phyloP scores from a whole-genome alignment of 2,888 invertebrate genomes.

The Scaptomyza parva region DNA sequence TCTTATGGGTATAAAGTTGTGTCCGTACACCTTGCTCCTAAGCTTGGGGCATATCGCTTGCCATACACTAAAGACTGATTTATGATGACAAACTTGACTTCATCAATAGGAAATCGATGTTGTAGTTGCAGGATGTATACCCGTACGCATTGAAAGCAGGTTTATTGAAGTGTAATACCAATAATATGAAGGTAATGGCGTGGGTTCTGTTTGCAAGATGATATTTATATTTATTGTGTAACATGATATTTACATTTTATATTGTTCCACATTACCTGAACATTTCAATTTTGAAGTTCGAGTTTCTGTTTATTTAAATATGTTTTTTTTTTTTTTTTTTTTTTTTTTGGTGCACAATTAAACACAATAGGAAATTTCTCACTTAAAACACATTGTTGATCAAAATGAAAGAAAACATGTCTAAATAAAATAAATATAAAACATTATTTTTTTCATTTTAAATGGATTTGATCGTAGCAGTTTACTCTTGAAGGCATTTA shows the following conservation, averaged over 20 bases:
- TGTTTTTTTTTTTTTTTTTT: too few relatives aligned
- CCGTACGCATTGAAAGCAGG: conserved; percentile 6
- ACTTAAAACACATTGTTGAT: too few relatives aligned
- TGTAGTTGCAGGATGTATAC: conserved; percentile 20
- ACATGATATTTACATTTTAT: conserved; percentile 29
- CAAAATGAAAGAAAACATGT: neutral
- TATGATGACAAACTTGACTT: conserved; percentile 66
- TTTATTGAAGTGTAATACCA: conserved; percentile 11
- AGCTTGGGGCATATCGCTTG: conserved; percentile 38
- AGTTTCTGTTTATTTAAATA: neutral
- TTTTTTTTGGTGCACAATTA: too few relatives aligned
- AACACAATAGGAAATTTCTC: too few relatives aligned
- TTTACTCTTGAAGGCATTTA: too few relatives aligned
- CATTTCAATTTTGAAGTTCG: conserved; percentile 1
- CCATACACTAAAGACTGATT: conserved; percentile 49
- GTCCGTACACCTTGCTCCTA: conserved; percentile 37
- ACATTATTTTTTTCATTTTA: too few relatives aligned
- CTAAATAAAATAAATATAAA: too few relatives aligned
- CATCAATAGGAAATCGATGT: conserved; percentile 55
- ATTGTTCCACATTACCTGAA: conserved; percentile 11
- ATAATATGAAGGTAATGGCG: conserved; percentile 5
- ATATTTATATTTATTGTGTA: conserved; percentile 29
- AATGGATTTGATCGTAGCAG: too few relatives aligned
- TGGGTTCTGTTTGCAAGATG: conserved; percentile 19
- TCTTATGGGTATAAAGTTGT: conserved; percentile 1